phyloP scores from a whole-genome alignment of 1,140 invertebrate genomes.

The Papilio helenus region DNA sequence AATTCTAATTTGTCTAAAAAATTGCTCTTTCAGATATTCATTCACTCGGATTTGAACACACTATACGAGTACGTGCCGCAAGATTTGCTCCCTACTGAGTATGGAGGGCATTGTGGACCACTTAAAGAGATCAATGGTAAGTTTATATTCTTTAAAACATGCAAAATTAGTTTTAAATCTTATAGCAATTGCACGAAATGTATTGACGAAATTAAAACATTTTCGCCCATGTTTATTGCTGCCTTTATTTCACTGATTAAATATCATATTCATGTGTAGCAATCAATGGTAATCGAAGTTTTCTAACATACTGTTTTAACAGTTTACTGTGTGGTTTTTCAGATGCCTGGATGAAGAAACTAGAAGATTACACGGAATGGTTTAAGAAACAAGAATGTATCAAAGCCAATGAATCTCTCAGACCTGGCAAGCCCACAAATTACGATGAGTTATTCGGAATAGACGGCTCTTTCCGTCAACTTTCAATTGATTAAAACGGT shows the following conservation, averaged over 20 bases:
- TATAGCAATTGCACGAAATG: too few species aligned
- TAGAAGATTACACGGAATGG: conserved; percentile 89
- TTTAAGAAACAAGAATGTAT: conserved; percentile 88
- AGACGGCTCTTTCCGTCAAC: conserved; percentile 91
- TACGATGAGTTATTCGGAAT: conserved; percentile 91
- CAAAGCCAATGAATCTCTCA: conserved; percentile 89
- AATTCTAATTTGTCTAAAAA: background rate
- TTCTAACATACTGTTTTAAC: background rate
- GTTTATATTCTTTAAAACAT: conserved; percentile 41
- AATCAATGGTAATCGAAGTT: background rate
- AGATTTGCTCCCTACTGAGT: conserved; percentile 90
- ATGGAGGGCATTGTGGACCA: conserved; percentile 89
- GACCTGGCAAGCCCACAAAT: conserved; percentile 89
- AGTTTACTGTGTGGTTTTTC: conserved; percentile 38
- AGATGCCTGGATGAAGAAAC: conserved; percentile 89
- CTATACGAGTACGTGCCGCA: conserved; percentile 89
- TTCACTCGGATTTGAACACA: conserved; percentile 87
- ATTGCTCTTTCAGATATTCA: conserved; percentile 83
- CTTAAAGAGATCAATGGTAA: conserved; percentile 87
- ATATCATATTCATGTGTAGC: background rate
- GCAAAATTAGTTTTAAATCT: too few species aligned
- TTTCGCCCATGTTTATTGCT: background rate
- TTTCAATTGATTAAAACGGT: conserved; percentile 87
- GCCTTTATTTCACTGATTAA: background rate
- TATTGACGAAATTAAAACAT: too few species aligned